Conservation (phyloP, 64 coral and sea anemone genomes). For the Exaiptasia diaphana region DNA sequence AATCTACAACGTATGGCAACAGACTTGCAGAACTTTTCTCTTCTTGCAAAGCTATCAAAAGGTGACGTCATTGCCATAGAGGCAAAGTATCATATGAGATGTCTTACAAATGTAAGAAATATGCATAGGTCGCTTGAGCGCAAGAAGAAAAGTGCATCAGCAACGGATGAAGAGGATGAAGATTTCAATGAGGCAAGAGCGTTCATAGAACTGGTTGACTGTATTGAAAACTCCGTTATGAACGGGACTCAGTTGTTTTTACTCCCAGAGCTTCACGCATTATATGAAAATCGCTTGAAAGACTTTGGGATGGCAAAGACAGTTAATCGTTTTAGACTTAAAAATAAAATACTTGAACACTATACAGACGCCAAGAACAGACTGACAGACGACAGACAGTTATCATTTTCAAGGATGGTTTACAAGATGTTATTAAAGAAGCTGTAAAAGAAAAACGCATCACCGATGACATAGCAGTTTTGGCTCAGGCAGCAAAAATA, state of each 20-base stretch:
- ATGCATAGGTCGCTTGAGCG: neutral
- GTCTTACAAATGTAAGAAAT: constrained; percentile 36
- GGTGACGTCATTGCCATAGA: constrained; percentile 38
- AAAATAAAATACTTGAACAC: constrained; percentile 4
- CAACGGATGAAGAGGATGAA: constrained; percentile 16
- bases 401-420: constrained; percentile 16
- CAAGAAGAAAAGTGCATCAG: too few species aligned
- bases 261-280: constrained; percentile 17
- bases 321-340: constrained; percentile 8
- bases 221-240: constrained; percentile 4
- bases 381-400: neutral
- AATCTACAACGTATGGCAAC: constrained; percentile 16
- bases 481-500: constrained; percentile 16
- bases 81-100: constrained; percentile 29
- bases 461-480: constrained; percentile 20
- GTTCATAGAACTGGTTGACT: constrained; percentile 21
- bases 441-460: constrained; percentile 8
- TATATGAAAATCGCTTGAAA: constrained; percentile 18
- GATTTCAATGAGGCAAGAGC: constrained; percentile 10
- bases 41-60: constrained; percentile 1
- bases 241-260: constrained; percentile 14
- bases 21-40: constrained; percentile 27
- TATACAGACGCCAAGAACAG: constrained; percentile 14
- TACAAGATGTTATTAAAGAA: constrained; percentile 2
- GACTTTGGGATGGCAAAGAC: neutral